Base-by-base conservation (phyloP, 2,888 invertebrate genomes). In the Parnassius mnemosyne region DNA sequence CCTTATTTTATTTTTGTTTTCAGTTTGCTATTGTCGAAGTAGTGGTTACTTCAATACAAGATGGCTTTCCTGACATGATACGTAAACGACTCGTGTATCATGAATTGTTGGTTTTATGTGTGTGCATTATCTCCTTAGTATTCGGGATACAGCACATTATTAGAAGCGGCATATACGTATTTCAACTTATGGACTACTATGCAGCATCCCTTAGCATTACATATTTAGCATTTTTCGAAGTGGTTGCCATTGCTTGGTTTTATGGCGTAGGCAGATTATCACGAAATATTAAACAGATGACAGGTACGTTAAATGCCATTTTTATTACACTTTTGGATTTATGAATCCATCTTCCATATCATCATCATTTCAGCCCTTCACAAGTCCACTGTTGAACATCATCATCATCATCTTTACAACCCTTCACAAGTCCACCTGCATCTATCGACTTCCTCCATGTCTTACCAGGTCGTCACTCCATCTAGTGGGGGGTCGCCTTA, bases 21-120 rank as follows among this genome's bases (percentile, higher is more conserved):
- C 89, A 97, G 96, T 98, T 98, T 88, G 97, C 98, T 44, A 96
- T 97, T 67, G 97, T 98, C 54, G 98, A 98, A 90, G 98, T 98
- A 9, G 97, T 98, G 3, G 96, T 98, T 2, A 97, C 98, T 3
- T 97, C 97, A 9, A 95, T 98, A 73, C 97, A 97, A 89, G 98
- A 98, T 79, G 97, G 97, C 41, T 98, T 97, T 82, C 96, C 97
- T 0, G 94, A 94, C 67, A 96, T 96, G 95, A 96, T 98, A 64
- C 95, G 95, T 75, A 95, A 93, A 71, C 94, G 94, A 76, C 92
- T 97, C 60, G 95, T 96, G 70, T 96, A 96, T 77, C 97, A 97
- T 78, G 98, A 98, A 85, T 90, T 97, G 63, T 85, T 98, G 64
- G 97, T 97, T 44, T 87, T 97, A 49, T 92, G 96, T 64, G 95